Evolutionary conservation across 2,113 vertebrate species (phyloP).

Genomic region (Cinclus mexicanus): DNA sequence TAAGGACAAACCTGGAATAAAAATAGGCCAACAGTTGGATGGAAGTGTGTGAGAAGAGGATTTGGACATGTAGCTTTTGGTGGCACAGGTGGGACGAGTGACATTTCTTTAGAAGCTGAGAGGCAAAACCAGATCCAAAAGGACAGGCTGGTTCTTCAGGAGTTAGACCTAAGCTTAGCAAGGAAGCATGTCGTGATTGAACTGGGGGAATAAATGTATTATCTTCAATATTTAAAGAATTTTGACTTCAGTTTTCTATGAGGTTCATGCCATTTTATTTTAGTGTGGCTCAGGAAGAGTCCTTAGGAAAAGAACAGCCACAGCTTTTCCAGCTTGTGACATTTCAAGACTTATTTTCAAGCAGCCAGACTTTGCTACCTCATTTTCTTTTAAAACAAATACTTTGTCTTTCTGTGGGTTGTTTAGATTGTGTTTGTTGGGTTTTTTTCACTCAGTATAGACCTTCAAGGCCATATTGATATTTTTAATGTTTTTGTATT

Average conservation of each 20-base stretch:
- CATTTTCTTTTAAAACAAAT: background rate
- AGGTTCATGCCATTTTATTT: background rate
- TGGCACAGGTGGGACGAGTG: background rate
- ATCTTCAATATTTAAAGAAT: background rate
- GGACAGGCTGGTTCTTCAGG: background rate
- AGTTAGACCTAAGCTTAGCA: background rate
- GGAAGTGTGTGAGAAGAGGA: background rate
- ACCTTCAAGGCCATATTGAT: background rate
- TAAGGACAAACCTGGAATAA: constrained; percentile 79
- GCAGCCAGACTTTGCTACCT: background rate
- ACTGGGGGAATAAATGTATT: background rate
- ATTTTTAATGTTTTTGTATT: background rate
- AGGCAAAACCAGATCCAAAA: background rate
- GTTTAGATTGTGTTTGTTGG: fast-evolving
- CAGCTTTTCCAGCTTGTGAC: fast-evolving
- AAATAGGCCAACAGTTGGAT: background rate
- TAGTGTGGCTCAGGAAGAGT: background rate
- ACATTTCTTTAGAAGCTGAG: background rate
- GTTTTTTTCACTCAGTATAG: background rate
- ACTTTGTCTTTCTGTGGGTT: background rate
- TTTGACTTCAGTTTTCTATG: fast-evolving
- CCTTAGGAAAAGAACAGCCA: background rate
- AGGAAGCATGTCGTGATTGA: background rate
- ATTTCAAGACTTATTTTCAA: background rate
- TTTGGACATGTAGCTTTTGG: background rate